phyloP scores from a whole-genome alignment of 37 sponge, comb jelly and placozoan genomes.

The Spongia lamella region DNA sequence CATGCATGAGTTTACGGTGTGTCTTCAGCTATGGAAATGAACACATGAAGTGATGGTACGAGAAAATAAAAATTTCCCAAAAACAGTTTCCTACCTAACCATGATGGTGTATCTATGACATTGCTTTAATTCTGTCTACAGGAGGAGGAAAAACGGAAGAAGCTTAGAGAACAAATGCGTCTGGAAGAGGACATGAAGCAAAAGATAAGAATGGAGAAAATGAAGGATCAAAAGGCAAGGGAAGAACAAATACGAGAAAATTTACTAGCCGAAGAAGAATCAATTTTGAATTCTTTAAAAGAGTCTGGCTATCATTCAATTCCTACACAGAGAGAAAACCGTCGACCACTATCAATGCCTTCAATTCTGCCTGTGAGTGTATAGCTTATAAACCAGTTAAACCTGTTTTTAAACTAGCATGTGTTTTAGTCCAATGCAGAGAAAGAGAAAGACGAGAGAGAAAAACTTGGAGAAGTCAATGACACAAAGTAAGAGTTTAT shows the following conservation, averaged over 20 bases:
- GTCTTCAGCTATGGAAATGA: background rate
- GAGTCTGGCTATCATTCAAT: no score
- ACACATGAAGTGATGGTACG: background rate
- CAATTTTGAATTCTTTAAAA: no score
- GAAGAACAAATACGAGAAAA: conserved; percentile 19
- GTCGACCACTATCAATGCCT: no score
- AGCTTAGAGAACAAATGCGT: conserved; percentile 61
- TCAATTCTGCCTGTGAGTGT: no score
- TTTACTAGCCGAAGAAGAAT: no score
- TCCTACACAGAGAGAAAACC: no score
- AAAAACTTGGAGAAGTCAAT: conserved; percentile 1
- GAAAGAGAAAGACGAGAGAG: background rate
- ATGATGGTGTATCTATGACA: background rate
- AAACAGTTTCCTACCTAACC: background rate
- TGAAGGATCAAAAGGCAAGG: conserved; percentile 22
- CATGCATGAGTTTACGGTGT: background rate
- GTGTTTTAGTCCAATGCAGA: no score
- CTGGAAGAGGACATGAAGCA: conserved; percentile 56
- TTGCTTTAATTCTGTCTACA: background rate
- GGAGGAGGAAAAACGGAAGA: conserved; percentile 42
- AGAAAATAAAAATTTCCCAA: background rate
- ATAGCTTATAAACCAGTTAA: no score
- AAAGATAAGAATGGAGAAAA: conserved; percentile 24
- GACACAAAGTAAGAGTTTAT: conserved; percentile 21
- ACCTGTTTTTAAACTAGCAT: no score